Conservation (phyloP, 2,113 vertebrate genomes). For the Thermophis baileyi region DNA sequence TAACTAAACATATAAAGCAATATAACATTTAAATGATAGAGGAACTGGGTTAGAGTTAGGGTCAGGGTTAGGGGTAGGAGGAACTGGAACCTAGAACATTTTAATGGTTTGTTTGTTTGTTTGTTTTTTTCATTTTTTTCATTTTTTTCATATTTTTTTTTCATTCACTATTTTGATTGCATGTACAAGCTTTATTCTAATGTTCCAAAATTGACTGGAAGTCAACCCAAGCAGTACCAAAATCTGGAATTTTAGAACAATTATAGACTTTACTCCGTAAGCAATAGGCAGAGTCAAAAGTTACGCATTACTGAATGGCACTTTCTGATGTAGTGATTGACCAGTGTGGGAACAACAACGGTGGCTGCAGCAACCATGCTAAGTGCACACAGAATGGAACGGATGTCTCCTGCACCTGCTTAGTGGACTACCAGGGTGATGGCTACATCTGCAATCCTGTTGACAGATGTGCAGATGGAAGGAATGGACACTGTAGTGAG, state of each 20-base stretch:
- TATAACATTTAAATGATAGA: not conserved
- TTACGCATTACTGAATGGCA: not conserved
- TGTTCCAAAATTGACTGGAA: not conserved
- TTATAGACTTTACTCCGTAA: not conserved
- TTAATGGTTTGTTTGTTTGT: too few relatives aligned
- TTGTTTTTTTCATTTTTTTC: too few relatives aligned
- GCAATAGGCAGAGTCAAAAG: not conserved
- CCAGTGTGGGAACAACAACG: slow-evolving; percentile 75
- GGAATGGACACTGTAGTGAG: slow-evolving; percentile 84
- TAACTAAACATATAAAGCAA: not conserved
- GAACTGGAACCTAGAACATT: not conserved
- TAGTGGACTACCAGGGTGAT: slow-evolving; percentile 75
- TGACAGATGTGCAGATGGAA: slow-evolving; percentile 72
- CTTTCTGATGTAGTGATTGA: slow-evolving; percentile 69
- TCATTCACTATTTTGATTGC: not conserved
- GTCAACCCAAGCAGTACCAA: not conserved
- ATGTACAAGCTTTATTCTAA: not conserved
- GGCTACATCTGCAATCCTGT: slow-evolving; percentile 76
- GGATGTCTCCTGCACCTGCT: slow-evolving; percentile 75
- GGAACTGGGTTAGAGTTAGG: not conserved
- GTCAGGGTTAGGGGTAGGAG: not conserved
- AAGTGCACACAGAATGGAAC: slow-evolving; percentile 75
- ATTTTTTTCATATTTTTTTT: too few relatives aligned
- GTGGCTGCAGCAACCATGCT: slow-evolving; percentile 78
- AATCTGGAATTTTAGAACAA: not conserved